Percentiles rank a stretch among this genome's conserved stretches.
These are phyloP conservation scores for Eurosta solidaginis DNA, from an alignment of 1,140 invertebrate genomes.

Conservation along the genomic window DNA sequence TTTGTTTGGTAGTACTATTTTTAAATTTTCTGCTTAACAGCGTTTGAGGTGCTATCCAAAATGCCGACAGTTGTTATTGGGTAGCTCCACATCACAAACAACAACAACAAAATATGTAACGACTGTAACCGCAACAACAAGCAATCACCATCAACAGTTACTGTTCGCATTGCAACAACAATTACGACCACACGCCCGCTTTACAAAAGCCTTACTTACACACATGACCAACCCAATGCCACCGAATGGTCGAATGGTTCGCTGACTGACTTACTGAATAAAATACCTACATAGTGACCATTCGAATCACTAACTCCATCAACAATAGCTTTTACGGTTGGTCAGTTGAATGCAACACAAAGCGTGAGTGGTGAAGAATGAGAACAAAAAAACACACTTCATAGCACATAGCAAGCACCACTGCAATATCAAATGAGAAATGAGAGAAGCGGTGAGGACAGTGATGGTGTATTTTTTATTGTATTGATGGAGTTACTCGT, in stretches of 20 bases:
- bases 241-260: neutral
- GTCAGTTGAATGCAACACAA: neutral
- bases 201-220: slow-evolving; percentile 10
- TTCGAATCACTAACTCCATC: neutral
- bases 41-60: slow-evolving; percentile 35
- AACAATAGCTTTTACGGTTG: neutral
- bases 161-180: neutral
- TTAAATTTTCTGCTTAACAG: slow-evolving; percentile 43
- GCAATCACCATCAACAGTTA: neutral
- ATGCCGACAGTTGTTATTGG: neutral
- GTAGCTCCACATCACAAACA: neutral
- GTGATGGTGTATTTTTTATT: neutral
- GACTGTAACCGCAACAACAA: neutral
- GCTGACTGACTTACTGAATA: neutral
- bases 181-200: neutral
- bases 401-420: neutral
- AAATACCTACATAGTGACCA: neutral
- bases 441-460: neutral
- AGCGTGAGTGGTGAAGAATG: too few species aligned
- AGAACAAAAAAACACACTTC: neutral
- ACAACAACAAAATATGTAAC: neutral
- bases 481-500: neutral
- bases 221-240: slow-evolving; percentile 29
- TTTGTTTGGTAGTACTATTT: slow-evolving; percentile 34
- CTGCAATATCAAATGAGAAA: neutral